Evolutionary conservation across 2,113 vertebrate species (phyloP).

Genomic region (Siphamia tubifer): DNA sequence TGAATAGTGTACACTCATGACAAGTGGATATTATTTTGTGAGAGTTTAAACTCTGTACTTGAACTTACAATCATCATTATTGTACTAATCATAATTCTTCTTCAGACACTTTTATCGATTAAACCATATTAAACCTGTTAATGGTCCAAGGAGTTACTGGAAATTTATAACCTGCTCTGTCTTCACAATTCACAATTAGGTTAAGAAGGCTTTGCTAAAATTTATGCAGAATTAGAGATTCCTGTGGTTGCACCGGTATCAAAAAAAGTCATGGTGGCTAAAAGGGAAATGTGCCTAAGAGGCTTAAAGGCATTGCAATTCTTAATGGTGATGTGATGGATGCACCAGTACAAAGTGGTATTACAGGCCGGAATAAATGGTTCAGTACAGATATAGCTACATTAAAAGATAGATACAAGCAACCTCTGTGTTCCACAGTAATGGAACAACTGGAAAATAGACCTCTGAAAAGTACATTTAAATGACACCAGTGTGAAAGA

Average conservation of each 20-base stretch:
- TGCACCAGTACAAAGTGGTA: conserved; percentile 19
- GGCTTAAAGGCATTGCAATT: conserved; percentile 63
- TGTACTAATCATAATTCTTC: too few relatives aligned
- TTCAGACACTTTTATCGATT: too few relatives aligned
- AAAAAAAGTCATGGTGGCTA: conserved; percentile 25
- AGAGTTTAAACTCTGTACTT: too few relatives aligned
- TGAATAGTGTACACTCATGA: too few relatives aligned
- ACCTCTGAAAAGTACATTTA: neutral
- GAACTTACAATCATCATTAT: too few relatives aligned
- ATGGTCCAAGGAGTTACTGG: neutral
- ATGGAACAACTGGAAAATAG: conserved; percentile 1
- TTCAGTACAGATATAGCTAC: conserved; percentile 32
- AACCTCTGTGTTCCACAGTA: neutral
- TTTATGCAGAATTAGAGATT: conserved; percentile 41
- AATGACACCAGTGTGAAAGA: neutral
- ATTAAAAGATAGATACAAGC: conserved; percentile 5
- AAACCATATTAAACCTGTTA: too few relatives aligned
- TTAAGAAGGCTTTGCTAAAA: conserved; percentile 24
- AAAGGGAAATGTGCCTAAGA: conserved; percentile 47
- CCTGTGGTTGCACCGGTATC: conserved; percentile 20
- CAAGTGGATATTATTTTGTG: too few relatives aligned
- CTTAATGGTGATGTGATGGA: conserved; percentile 59
- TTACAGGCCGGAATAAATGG: conserved; percentile 23
- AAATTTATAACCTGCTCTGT: neutral
- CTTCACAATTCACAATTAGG: conserved; percentile 22